phyloP scores from a whole-genome alignment of 2,113 vertebrate genomes.

The Pelecanus crispus region DNA sequence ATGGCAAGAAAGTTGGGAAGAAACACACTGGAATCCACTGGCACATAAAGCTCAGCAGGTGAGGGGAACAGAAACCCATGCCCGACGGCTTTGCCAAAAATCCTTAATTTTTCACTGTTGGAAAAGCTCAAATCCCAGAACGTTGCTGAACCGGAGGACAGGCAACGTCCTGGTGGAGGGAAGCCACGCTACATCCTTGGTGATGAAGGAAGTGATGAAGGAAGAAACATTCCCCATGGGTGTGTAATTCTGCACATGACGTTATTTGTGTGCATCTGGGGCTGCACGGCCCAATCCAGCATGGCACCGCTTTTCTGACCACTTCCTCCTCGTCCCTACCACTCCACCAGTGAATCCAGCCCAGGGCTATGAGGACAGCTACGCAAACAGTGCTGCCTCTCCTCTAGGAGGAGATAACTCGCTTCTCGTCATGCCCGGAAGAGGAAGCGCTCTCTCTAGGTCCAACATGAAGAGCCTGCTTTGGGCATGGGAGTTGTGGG shows the following conservation, averaged over 20 bases:
- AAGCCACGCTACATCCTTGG: neutral
- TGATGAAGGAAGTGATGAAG: accelerated
- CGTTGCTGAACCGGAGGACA: accelerated
- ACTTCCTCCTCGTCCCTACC: neutral
- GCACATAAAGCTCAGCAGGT: too few species aligned
- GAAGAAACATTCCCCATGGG: accelerated
- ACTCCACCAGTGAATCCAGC: neutral
- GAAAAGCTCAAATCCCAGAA: neutral
- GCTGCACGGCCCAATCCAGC: accelerated
- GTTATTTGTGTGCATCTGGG: neutral
- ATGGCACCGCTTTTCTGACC: accelerated
- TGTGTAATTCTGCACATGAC: neutral
- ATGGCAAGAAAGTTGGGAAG: neutral
- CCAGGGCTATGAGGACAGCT: neutral
- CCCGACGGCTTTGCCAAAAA: neutral
- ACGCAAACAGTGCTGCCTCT: neutral
- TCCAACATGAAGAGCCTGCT: neutral
- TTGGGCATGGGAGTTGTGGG: neutral
- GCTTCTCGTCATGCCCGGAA: neutral
- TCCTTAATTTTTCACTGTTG: neutral
- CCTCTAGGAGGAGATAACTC: neutral
- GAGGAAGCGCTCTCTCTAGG: neutral
- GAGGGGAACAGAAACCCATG: neutral
- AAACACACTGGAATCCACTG: neutral
- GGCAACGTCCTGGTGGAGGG: neutral